Base-by-base conservation (phyloP, 1,140 invertebrate species). In the Papilio polyxenes region DNA sequence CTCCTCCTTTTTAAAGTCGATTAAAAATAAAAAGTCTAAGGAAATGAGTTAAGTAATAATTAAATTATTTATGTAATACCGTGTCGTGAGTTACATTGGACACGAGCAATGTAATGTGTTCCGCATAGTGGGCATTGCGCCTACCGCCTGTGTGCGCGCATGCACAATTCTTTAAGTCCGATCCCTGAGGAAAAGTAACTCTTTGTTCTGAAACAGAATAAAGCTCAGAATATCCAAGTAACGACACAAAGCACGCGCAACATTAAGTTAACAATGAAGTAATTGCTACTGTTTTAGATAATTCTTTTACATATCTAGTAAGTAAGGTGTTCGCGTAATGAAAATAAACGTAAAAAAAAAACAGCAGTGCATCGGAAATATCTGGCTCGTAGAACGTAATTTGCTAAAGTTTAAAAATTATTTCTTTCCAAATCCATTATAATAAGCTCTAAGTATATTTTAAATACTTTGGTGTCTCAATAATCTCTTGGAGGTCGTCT, bases 151-250 rank as follows among this genome's bases (percentile, higher is more conserved):
- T 13, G 62, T 65, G 23, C 62, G 62, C 62, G 23, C 31, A 65
- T 72, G 65, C 65, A 72, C 65, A 37, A 37, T 72, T 40, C 9
- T 23, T 72, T 72, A 40, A 37, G 37, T 65, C 11, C 23, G 62
- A 40, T 72, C 65, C 65, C 65, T 15, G 65, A 72, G 65, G 65
- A 72, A 72, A 72, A 72, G 31, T 40, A 72, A 72, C 31, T 37
- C 62, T 65, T 65, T 65, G 62, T 65, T 59, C 56, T 53, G 15
- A 17, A 59, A 1, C 9, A 31, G 62, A 37, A 13, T 17, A 65
- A 65, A 23, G 20, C 8, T 31, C 20, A 17, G 23, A 65, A 65
- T 65, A 65, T 65, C 59, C 20, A 65, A 20, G 62, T 65, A 31
- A 3, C 17, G 62, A 15, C 10, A 65, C 23, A 65, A 65, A 65